Conservation (phyloP, 2,797 vertebrate species). For the Scolopax bukidnonensis region DNA sequence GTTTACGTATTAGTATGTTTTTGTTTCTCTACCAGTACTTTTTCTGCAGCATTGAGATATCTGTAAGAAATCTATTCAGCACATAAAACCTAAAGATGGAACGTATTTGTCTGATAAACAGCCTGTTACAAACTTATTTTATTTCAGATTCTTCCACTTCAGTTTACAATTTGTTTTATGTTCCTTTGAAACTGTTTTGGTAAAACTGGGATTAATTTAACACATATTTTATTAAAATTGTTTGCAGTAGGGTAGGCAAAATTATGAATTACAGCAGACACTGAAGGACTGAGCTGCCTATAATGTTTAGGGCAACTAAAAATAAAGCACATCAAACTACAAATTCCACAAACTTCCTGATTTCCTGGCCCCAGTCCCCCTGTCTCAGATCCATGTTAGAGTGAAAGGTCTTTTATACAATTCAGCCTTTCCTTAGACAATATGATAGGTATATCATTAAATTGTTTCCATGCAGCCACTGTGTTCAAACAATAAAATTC, state of each 20-base stretch:
- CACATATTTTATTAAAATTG: conserved; percentile 22
- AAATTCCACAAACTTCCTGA: not conserved
- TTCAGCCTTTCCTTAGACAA: not conserved
- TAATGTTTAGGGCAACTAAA: not conserved
- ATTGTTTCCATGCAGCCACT: conserved; percentile 23
- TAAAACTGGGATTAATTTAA: conserved; percentile 42
- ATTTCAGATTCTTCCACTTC: conserved; percentile 19
- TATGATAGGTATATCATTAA: not conserved
- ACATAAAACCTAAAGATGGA: not conserved
- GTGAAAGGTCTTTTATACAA: conserved; percentile 10
- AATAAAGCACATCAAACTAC: not conserved
- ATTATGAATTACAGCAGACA: not conserved
- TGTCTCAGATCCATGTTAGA: not conserved
- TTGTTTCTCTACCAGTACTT: not conserved
- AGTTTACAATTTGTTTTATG: conserved; percentile 34
- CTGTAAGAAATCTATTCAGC: not conserved
- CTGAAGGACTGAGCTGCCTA: not conserved
- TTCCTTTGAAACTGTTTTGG: not conserved
- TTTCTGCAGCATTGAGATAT: not conserved
- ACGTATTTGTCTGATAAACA: conserved; percentile 15
- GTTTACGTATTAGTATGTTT: not conserved
- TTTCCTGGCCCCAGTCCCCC: not conserved
- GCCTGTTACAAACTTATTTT: not conserved
- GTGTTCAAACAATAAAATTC: conserved; percentile 14
- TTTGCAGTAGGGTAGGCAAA: not conserved